Evolutionary conservation across 2,113 vertebrate species (phyloP).

Genomic region (Cyanoliseus patagonus): DNA sequence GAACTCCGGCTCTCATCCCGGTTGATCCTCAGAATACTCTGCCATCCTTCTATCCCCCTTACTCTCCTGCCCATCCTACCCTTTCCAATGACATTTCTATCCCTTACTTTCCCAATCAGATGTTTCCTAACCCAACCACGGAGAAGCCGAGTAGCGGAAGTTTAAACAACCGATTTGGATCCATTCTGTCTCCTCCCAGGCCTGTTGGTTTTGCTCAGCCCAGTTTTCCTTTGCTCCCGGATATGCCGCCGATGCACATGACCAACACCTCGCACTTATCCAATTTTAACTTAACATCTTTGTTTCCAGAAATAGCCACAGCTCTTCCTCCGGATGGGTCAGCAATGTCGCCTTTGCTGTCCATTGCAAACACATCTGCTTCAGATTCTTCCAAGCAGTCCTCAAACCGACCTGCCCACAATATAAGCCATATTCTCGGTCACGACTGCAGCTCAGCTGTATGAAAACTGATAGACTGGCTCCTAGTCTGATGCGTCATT

Average conservation of each 20-base stretch:
- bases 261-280: slow-evolving; percentile 93
- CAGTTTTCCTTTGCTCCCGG: slow-evolving; percentile 92
- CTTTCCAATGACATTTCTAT: slow-evolving; percentile 94
- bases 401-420: slow-evolving; percentile 94
- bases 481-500: background rate
- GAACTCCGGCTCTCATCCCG: slow-evolving; percentile 90
- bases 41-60: slow-evolving; percentile 94
- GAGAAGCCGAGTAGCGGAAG: slow-evolving; percentile 88
- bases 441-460: slow-evolving; percentile 97
- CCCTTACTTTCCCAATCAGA: slow-evolving; percentile 97
- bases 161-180: slow-evolving; percentile 94
- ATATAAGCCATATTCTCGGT: slow-evolving; percentile 99
- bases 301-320: slow-evolving; percentile 96
- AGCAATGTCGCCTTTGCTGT: slow-evolving; percentile 94
- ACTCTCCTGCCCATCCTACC: slow-evolving; percentile 96
- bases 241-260: slow-evolving; percentile 96
- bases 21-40: slow-evolving; percentile 94
- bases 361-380: slow-evolving; percentile 90
- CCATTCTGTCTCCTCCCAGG: slow-evolving; percentile 96
- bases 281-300: slow-evolving; percentile 95
- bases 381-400: slow-evolving; percentile 94
- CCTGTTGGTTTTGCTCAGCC: slow-evolving; percentile 95
- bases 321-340: slow-evolving; percentile 93
- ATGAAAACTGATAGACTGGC: slow-evolving; percentile 61
- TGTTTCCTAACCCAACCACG: slow-evolving; percentile 92